A percentile compares a stretch with the other conserved stretches of the same genome.
These are phyloP conservation scores for pig (Sus scrofa) DNA, from an alignment of 2,113 vertebrate species.

Conservation along the genomic window DNA sequence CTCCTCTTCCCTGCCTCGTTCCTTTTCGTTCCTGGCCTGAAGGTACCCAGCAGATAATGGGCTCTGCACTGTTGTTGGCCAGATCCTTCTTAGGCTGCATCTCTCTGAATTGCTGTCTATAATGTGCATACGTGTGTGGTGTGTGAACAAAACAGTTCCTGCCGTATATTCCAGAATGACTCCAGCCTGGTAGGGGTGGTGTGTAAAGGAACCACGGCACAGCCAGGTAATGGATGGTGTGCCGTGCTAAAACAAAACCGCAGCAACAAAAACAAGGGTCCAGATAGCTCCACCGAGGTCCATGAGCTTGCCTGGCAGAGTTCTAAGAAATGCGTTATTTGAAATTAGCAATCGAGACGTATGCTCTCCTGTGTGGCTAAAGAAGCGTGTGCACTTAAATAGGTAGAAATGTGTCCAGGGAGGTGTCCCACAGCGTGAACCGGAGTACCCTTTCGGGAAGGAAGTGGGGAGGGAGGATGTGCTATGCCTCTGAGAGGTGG, in stretches of 20 bases:
- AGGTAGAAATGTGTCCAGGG: background rate
- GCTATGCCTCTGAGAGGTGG: background rate
- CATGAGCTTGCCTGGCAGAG: background rate
- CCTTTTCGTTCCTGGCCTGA: background rate
- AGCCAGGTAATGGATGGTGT: background rate
- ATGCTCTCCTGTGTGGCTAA: background rate
- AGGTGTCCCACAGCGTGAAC: background rate
- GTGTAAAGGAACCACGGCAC: background rate
- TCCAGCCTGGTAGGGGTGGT: fast-evolving
- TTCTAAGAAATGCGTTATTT: background rate
- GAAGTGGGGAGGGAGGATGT: background rate
- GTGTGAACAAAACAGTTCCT: background rate
- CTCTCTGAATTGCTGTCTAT: background rate
- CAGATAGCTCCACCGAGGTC: background rate
- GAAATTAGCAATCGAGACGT: background rate
- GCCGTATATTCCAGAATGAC: background rate
- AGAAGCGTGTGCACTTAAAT: background rate
- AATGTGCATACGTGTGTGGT: background rate
- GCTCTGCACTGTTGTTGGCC: background rate
- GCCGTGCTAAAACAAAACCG: background rate
- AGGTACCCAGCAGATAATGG: background rate
- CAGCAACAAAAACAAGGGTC: too few species aligned
- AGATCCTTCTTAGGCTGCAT: background rate
- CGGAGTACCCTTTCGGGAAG: background rate
- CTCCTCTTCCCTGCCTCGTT: background rate